These are phyloP conservation scores for Mugil cephalus DNA, from an alignment of 2,113 vertebrate species.

Conservation along the genomic window DNA sequence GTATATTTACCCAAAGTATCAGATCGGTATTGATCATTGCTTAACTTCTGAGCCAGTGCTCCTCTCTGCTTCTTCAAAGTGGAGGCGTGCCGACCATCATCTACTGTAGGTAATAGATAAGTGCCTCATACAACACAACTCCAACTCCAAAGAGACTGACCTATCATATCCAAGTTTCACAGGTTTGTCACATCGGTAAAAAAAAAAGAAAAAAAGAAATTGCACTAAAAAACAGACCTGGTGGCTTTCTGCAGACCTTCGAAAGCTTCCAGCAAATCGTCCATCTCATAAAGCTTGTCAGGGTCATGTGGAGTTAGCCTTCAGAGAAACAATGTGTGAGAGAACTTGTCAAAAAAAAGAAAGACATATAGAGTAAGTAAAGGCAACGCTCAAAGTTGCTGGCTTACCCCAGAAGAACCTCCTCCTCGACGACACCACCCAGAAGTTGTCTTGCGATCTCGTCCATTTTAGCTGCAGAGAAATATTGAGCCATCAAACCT, in stretches of 20 bases:
- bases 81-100: no score
- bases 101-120: no score
- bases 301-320: constrained; percentile 87
- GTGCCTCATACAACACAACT: no score
- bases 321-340: constrained; percentile 34
- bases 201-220: not conserved
- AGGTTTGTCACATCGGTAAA: not conserved
- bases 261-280: constrained; percentile 89
- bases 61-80: no score
- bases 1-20: no score
- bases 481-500: constrained; percentile 2
- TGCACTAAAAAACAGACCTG: no score
- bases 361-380: constrained; percentile 1
- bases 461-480: constrained; percentile 89
- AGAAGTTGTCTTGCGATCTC: constrained; percentile 90
- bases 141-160: no score
- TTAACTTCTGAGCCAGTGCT: no score
- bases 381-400: not conserved
- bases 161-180: not conserved
- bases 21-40: no score
- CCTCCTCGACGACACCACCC: constrained; percentile 88
- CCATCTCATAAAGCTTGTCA: constrained; percentile 89
- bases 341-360: not conserved
- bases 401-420: constrained; percentile 85
- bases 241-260: constrained; percentile 92